Evolutionary conservation across 2,888 invertebrate species (phyloP), one percentile per base, ranked within the genome.

Genomic region (Drosophila anomalata): DNA sequence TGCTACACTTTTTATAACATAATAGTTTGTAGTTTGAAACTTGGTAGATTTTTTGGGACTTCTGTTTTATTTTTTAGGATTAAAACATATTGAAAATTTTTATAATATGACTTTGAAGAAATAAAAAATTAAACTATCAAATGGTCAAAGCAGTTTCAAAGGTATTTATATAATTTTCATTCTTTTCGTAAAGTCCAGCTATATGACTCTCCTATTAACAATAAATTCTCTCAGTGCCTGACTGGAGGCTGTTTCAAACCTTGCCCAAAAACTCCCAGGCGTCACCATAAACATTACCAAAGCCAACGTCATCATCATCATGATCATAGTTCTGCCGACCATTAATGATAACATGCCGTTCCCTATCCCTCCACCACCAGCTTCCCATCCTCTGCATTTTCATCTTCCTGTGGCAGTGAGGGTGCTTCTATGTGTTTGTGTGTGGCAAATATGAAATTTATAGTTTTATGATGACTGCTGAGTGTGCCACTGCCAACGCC

Each of bases 391-490:
- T 22, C 29, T 1, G 7, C 24, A 24, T 14, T 42, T 39, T 33
- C 14, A 20, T 24, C 41, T n/a, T 31, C 44, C 44, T 39, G 12
- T 14, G 12, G 4, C 11, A 12, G 12, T 22, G n/a, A 33, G 29
- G 56, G 31, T 52, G 44, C 3, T 42, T 55, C n/a, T 69, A 54
- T 77, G 58, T 72, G 51, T 57, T 54, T 67, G 68, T 56, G 67
- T 76, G 71, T 75, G 73, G 80, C 86, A 88, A 89, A 89, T 88
- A 87, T 79, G 86, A 85, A 88, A 88, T 88, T 89, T 88, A 88
- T 88, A 85, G 88, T 88, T 88, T 89, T 89, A 87, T 89, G 89
- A 89, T 89, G 89, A 87, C 88, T 89, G 86, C 77, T 88, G 87
- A 87, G 87, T 85, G 76, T 88, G 79, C 73, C 80, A 78, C 82